These are phyloP conservation scores for Sialis lutaria DNA, from an alignment of 2,888 invertebrate species.

Conservation along the genomic window DNA sequence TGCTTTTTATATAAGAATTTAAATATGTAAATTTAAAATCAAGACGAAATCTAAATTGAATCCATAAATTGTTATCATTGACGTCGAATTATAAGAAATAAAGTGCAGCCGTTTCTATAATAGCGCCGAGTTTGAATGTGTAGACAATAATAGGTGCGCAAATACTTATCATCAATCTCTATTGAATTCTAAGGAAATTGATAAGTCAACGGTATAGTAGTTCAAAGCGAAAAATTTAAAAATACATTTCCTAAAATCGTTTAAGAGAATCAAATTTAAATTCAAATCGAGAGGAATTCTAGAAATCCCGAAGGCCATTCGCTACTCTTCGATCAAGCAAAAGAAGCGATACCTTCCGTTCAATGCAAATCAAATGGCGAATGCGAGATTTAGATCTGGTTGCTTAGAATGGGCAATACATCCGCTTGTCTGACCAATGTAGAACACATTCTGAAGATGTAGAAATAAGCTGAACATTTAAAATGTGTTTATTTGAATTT, in stretches of 20 bases:
- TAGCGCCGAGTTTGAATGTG: too few species aligned
- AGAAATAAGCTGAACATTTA: constrained; percentile 21
- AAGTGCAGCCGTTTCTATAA: too few species aligned
- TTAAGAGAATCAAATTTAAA: constrained; percentile 6
- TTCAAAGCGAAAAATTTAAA: constrained; percentile 3
- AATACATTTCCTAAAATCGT: constrained; percentile 6
- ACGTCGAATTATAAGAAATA: too few species aligned
- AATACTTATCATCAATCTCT: constrained; percentile 3
- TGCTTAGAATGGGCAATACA: constrained; percentile 17
- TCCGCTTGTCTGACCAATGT: constrained; percentile 5
- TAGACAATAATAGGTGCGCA: background rate
- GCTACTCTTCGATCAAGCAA: constrained; percentile 1
- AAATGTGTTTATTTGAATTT: constrained; percentile 25
- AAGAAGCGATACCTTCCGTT: constrained; percentile 16
- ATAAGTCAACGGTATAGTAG: background rate
- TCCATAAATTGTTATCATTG: too few species aligned
- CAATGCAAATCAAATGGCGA: constrained; percentile 27
- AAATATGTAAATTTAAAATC: too few species aligned
- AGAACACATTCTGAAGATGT: constrained; percentile 11
- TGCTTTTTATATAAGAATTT: too few species aligned
- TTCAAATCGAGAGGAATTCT: constrained; percentile 3
- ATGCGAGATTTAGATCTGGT: constrained; percentile 17
- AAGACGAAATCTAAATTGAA: too few species aligned
- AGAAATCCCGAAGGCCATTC: constrained; percentile 5
- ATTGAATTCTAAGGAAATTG: constrained; percentile 4